Evolutionary conservation across 2,113 vertebrate genomes (phyloP), one percentile per base, ranked within the genome.

Genomic region (Hydrochoerus hydrochaeris): DNA sequence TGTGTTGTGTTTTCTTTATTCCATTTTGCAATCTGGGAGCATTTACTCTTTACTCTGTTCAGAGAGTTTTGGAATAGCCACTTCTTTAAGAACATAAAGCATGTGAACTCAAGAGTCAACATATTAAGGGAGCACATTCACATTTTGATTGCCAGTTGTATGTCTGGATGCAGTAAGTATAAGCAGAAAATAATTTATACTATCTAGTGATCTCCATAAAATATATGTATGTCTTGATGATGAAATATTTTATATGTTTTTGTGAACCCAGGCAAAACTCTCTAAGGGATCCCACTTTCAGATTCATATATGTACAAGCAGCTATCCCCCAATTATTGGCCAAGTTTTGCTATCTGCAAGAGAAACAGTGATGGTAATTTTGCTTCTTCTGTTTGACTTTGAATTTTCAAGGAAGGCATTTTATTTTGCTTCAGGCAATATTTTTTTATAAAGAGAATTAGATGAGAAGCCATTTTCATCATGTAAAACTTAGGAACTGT

Each of bases 401-500:
- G 86, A 30, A 88, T 89, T 93, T 98, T 97, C 71, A 58, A 85
- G 97, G 57, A 96, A 65, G 26, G 2, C 1, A 9, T 84, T 91
- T 91, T 82, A 62, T 86, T 96, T 85, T 95, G 63, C 94, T 93
- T 30, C 38, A 62, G 95, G 89, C 73, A 89, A 57, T 52, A n/a
- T 93, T 97, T 95, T 94, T 75, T 57, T 57, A 19, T 19, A 87
- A 85, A 96, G 38, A 77, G 87, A 90, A 90, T 94, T 95, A 71
- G 26, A 78, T 95, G 80, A 90, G 96, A 97, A 91, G n/a, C 90
- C 84, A 11, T 94, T 95, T 95, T 91, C 69, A 83, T 80, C 38
- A 41, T 92, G 32, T 85, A 78, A 94, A 97, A 97, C 92, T 97
- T 96, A 96, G 77, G 88, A 98, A 95, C 32, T 73, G 3, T 93